phyloP scores from a whole-genome alignment of 2,113 vertebrate species.

The Paradoxurus hermaphroditus region DNA sequence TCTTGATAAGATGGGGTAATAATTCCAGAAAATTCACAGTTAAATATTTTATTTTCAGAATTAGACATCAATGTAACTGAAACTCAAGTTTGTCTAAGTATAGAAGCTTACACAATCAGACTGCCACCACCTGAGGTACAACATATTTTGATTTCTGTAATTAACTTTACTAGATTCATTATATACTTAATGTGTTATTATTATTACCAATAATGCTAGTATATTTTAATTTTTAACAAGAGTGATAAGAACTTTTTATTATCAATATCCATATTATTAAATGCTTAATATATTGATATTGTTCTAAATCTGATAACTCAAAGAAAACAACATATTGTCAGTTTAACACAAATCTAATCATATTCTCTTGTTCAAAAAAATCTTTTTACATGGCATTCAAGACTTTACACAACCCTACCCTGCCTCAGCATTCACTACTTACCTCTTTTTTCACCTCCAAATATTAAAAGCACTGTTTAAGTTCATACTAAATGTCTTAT shows the following conservation, averaged over 20 bases:
- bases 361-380: background rate
- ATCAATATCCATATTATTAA: constrained; percentile 7
- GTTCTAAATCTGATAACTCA: background rate
- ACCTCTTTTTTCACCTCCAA: background rate
- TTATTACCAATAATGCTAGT: background rate
- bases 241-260: background rate
- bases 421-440: background rate
- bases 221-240: constrained; percentile 42
- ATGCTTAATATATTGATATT: background rate
- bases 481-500: background rate
- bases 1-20: background rate
- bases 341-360: background rate
- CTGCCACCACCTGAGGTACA: constrained; percentile 86
- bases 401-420: background rate
- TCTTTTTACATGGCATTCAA: background rate
- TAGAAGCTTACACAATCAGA: constrained; percentile 85
- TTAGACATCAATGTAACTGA: constrained; percentile 87
- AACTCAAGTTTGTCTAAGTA: constrained; percentile 88
- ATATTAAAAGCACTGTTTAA: background rate
- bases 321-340: background rate
- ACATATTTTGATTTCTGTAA: constrained; percentile 14
- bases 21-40: background rate
- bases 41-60: constrained; percentile 81
- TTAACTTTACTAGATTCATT: background rate
- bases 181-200: constrained; percentile 23